phyloP scores from a whole-genome alignment of 2,797 vertebrate genomes.

The Thunnus albacares region DNA sequence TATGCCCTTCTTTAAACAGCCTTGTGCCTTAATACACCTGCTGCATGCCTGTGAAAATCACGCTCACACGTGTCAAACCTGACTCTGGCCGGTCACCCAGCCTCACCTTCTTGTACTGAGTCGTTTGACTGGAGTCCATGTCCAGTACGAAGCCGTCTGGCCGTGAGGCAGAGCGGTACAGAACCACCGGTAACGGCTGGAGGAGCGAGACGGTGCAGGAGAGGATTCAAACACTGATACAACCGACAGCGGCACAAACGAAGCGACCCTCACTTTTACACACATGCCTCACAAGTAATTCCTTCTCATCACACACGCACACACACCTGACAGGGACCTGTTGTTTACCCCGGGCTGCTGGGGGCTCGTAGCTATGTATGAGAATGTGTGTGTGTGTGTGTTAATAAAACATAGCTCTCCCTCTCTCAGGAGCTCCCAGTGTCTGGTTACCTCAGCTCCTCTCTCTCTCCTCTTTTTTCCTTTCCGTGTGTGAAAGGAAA shows the following conservation, averaged over 20 bases:
- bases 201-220: conserved; percentile 72
- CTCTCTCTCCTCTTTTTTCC: conserved; percentile 60
- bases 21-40: conserved; percentile 24
- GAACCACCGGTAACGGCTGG: conserved; percentile 74
- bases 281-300: conserved; percentile 46
- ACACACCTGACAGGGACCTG: conserved; percentile 68
- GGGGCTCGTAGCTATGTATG: conserved; percentile 48
- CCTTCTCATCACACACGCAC: conserved; percentile 45
- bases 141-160: conserved; percentile 75
- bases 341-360: conserved; percentile 62
- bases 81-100: conserved; percentile 57
- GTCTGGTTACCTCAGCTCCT: conserved; percentile 79
- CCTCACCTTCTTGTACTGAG: conserved; percentile 86
- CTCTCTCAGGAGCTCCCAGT: conserved; percentile 67
- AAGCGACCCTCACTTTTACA: conserved; percentile 38
- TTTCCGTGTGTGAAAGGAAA: conserved; percentile 84
- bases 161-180: conserved; percentile 77
- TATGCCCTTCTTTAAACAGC: neutral
- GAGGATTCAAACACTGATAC: conserved; percentile 61
- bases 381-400: conserved; percentile 49
- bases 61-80: conserved; percentile 69
- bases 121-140: conserved; percentile 60
- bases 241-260: conserved; percentile 21
- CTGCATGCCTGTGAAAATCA: conserved; percentile 77
- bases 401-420: conserved; percentile 85